Percentiles rank a stretch among this genome's conserved stretches.
These are phyloP conservation scores for Harpagoxenus sublaevis DNA, from an alignment of 2,888 invertebrate genomes.

Conservation along the genomic window DNA sequence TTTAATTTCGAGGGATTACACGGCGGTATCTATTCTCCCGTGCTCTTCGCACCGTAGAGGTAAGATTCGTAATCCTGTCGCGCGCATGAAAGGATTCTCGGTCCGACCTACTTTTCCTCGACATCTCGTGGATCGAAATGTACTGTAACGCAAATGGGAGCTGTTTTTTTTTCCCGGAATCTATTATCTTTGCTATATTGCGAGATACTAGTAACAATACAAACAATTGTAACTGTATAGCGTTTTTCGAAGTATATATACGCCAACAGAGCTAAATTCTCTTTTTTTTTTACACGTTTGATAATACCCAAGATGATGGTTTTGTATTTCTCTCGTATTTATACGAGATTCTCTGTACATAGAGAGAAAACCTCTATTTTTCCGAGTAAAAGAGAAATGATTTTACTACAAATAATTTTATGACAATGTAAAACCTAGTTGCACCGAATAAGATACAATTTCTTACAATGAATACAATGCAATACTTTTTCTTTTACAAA, in stretches of 20 bases:
- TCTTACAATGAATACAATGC: background rate
- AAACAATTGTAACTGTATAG: slow-evolving; percentile 24
- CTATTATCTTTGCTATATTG: slow-evolving; percentile 31
- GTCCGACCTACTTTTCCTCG: slow-evolving; percentile 25
- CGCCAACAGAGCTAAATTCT: background rate
- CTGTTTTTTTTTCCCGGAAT: background rate
- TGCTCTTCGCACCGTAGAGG: background rate
- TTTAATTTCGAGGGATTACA: slow-evolving; percentile 50
- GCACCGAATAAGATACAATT: background rate
- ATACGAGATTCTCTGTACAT: background rate
- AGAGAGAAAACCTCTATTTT: slow-evolving; percentile 10
- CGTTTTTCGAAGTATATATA: background rate
- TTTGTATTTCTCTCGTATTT: slow-evolving; percentile 5
- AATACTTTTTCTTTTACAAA: slow-evolving; percentile 10
- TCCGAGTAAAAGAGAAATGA: background rate
- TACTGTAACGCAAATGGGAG: background rate
- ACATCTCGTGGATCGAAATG: slow-evolving; percentile 17
- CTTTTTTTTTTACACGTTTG: background rate
- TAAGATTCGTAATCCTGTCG: slow-evolving; percentile 41
- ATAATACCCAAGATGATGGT: slow-evolving; percentile 16
- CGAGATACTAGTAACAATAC: slow-evolving; percentile 9
- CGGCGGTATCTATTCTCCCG: slow-evolving; percentile 7
- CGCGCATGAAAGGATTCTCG: slow-evolving; percentile 1
- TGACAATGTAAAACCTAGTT: background rate
- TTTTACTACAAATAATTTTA: background rate